Evolutionary conservation across 1,140 invertebrate genomes (phyloP).

Genomic region (Diploscapter pachys): DNA sequence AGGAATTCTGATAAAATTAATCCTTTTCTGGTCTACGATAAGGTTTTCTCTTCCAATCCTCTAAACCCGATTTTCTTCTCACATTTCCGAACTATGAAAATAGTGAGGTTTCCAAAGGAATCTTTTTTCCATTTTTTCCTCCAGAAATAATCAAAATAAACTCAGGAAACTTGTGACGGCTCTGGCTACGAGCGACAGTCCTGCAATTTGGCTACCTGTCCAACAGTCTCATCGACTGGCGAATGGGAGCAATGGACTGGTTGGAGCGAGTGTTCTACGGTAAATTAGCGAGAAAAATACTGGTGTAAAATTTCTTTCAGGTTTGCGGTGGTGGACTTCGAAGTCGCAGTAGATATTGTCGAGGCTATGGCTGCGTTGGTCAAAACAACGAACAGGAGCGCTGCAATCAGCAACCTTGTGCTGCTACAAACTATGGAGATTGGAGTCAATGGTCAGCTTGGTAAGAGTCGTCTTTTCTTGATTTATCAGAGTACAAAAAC

Average conservation of each 20-base stretch:
- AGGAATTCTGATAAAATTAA: background rate
- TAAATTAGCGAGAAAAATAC: slow-evolving; percentile 52
- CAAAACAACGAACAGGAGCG: slow-evolving; percentile 54
- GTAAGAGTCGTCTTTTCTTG: background rate
- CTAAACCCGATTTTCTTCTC: background rate
- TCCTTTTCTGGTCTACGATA: background rate
- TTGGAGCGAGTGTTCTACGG: slow-evolving; percentile 65
- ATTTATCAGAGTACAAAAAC: too few relatives aligned
- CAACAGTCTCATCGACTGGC: background rate
- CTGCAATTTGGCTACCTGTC: slow-evolving; percentile 50
- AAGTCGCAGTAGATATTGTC: slow-evolving; percentile 8
- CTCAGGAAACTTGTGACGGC: slow-evolving; percentile 54
- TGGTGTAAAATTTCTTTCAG: slow-evolving; percentile 28
- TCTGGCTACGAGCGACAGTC: slow-evolving; percentile 53
- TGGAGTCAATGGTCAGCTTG: slow-evolving; percentile 38
- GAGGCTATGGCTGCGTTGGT: slow-evolving; percentile 40
- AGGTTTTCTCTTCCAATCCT: background rate
- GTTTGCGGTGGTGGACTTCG: background rate
- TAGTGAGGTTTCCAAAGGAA: background rate
- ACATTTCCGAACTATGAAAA: background rate
- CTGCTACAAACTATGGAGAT: slow-evolving; percentile 36
- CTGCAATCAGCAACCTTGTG: slow-evolving; percentile 28
- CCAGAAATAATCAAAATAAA: background rate
- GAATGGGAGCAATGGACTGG: slow-evolving; percentile 48
- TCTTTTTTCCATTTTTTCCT: too few relatives aligned